Evolutionary conservation across 2,888 invertebrate genomes (phyloP).

Genomic region (Sarcophaga rosellei): DNA sequence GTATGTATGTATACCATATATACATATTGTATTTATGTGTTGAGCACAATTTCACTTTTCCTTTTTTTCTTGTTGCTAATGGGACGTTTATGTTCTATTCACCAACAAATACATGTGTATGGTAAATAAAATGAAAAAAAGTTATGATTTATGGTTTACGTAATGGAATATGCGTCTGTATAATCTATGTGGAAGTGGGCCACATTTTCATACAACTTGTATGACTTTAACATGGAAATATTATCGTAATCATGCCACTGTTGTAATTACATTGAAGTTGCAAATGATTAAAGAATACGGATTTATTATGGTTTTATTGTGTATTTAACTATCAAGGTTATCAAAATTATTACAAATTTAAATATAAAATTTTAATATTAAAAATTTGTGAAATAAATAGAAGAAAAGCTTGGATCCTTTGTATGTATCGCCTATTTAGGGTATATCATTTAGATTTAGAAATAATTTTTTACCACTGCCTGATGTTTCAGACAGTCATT

Average conservation of each 20-base stretch:
- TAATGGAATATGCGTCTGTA: not conserved
- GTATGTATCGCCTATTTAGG: too few species aligned
- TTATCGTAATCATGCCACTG: constrained; percentile 6
- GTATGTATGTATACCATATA: not conserved
- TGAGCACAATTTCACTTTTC: too few species aligned
- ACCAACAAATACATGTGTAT: not conserved
- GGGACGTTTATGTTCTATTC: not conserved
- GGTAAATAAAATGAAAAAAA: not conserved
- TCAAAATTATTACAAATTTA: too few species aligned
- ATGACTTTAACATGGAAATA: not conserved
- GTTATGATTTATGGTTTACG: not conserved
- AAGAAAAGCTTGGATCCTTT: too few species aligned
- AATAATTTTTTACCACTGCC: too few species aligned
- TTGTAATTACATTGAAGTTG: not conserved
- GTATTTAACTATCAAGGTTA: too few species aligned
- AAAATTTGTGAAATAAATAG: too few species aligned
- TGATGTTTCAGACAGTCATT: too few species aligned
- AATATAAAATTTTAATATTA: too few species aligned
- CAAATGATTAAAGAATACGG: not conserved
- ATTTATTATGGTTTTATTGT: too few species aligned
- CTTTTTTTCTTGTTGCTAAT: not conserved
- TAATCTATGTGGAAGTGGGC: not conserved
- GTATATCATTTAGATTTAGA: too few species aligned
- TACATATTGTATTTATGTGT: too few species aligned
- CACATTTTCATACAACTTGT: not conserved